Percentiles rank a stretch among this genome's conserved stretches.
Evolutionary conservation across 1,140 invertebrate species (phyloP).

Genomic region (Arctopsyche grandis): DNA sequence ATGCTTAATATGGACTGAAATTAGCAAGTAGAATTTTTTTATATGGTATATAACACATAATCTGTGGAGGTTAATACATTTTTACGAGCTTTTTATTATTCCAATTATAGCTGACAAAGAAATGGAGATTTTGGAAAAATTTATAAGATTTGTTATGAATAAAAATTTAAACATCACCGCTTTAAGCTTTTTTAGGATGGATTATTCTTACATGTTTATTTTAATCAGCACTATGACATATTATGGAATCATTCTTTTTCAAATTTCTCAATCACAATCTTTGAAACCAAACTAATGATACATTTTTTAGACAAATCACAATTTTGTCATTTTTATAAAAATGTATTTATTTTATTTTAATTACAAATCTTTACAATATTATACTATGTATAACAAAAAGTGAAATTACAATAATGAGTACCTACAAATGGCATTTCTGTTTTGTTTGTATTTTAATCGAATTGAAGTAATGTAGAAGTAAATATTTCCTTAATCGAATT

Average conservation of each 20-base stretch:
- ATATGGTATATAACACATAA: no score
- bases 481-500: no score
- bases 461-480: no score
- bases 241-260: constrained; percentile 3
- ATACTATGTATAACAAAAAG: no score
- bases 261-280: not conserved
- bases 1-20: not conserved
- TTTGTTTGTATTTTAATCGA: no score
- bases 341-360: no score
- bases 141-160: not conserved
- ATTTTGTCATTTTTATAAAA: no score
- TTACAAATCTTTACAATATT: no score
- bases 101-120: not conserved
- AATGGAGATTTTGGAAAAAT: not conserved
- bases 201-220: not conserved
- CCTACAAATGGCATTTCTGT: not conserved
- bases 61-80: not conserved
- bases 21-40: not conserved
- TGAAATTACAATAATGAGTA: no score
- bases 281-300: not conserved
- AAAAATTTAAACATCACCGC: not conserved
- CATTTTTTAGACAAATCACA: no score
- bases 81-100: not conserved
- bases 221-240: not conserved
- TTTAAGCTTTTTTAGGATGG: not conserved